phyloP scores from a whole-genome alignment of 2,888 invertebrate genomes.

The Nyleta sp. region DNA sequence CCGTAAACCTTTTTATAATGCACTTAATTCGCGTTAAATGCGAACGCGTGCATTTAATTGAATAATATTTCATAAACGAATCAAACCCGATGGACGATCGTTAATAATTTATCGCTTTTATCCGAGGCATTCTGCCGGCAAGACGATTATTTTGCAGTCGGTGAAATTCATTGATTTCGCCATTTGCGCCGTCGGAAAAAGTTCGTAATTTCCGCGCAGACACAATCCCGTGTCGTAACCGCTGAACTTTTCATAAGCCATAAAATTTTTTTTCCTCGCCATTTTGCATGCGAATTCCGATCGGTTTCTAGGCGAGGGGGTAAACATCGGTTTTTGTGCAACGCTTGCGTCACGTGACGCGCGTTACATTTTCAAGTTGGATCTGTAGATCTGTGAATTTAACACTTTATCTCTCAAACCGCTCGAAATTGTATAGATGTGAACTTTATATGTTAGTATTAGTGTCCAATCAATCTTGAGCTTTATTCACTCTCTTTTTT shows the following conservation, averaged over 20 bases:
- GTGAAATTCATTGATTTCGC: constrained; percentile 13
- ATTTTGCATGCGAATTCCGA: constrained; percentile 6
- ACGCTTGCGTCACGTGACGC: neutral
- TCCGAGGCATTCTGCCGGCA: neutral
- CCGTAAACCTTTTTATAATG: neutral
- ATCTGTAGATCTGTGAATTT: too few species aligned
- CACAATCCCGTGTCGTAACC: constrained; percentile 10
- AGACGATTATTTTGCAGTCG: constrained; percentile 2
- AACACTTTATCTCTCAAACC: too few species aligned
- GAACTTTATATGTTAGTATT: too few species aligned
- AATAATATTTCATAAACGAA: constrained; percentile 13
- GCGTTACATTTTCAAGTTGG: constrained; percentile 12
- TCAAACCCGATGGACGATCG: constrained; percentile 3
- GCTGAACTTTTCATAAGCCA: neutral
- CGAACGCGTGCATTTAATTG: neutral
- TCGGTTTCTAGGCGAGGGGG: neutral
- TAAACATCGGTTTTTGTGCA: neutral
- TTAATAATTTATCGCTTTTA: constrained; percentile 16
- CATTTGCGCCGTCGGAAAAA: neutral
- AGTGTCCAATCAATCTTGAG: too few species aligned
- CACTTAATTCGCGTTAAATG: constrained; percentile 7
- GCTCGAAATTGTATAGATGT: too few species aligned
- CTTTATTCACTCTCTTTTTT: too few species aligned
- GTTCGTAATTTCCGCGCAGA: constrained; percentile 9
- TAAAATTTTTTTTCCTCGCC: neutral